Base-by-base conservation (phyloP, 2,113 vertebrate genomes). In the Pelecanoides urinatrix region DNA sequence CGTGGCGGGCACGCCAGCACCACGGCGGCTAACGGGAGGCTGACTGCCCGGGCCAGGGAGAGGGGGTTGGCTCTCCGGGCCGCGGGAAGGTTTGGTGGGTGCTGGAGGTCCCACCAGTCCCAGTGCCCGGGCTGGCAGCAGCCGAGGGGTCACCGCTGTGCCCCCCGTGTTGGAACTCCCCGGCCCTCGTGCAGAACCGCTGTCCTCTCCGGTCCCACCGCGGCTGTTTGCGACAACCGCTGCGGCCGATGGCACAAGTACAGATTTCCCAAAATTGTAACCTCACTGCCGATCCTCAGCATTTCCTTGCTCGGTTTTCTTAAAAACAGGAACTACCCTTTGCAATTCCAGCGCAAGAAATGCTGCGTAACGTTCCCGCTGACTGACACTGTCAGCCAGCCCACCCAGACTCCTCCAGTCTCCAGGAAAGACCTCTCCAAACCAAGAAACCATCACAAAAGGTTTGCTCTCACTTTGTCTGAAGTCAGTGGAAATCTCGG, bases 211-310 rank as follows among this genome's bases (percentile, higher is more conserved):
- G 59, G 6, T 20, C 55, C 52, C 61, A 34, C 47, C 0, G 3
- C 0, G 1, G 22, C 36, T 6, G 2, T 4, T 4, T 18, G 71
- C 59, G 25, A 18, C 26, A 10, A 45, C 9, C 2, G 0, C 1
- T 1, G 12, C 0, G 1, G 40, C 34, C 8, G 3, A 8, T 3
- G 55, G 14, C 82, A 38, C 20, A 2, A 22, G 20, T 2, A 10
- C 17, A 2, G 17, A 5, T 7, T 15, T 38, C 82, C 74, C 20
- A 32, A 14, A 77, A 58, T 1, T 10, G 21, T 4, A 2, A 10
- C 65, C 65, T 58, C 13, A 1, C 56, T 3, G 0, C 36, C 3
- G 10, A 32, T 13, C n/a, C 53, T 66, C 76, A 53, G 38, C 44
- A 1, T 6, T 9, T 50, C 53, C 53, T 55, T 4, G 0, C 22